phyloP scores from a whole-genome alignment of 2,113 vertebrate species.

The Rallus limicola region DNA sequence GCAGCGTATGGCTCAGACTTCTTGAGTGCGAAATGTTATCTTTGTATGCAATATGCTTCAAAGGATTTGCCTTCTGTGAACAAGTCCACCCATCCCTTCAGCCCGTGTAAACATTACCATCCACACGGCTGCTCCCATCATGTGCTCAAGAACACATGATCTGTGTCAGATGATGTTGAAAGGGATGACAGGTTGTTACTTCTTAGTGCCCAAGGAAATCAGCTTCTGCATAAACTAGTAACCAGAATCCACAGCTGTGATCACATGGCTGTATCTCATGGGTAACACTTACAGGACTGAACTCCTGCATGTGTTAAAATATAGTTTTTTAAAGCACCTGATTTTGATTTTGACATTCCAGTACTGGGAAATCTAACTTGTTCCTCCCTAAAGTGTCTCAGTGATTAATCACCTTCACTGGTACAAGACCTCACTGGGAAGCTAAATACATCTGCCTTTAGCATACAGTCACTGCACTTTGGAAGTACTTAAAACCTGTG shows the following conservation, averaged over 20 bases:
- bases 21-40: constrained; percentile 5
- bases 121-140: constrained; percentile 4
- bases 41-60: constrained; percentile 32
- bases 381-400: background rate
- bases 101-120: background rate
- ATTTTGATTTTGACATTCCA: background rate
- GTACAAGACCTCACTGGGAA: background rate
- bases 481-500: background rate
- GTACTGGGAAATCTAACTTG: background rate
- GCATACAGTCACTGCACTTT: background rate
- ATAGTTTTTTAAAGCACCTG: background rate
- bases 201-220: background rate
- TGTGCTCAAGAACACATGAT: constrained; percentile 44
- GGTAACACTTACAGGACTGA: background rate
- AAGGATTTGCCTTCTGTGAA: constrained; percentile 49
- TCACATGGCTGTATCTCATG: background rate
- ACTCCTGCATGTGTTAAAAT: background rate
- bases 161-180: constrained; percentile 48
- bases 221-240: background rate
- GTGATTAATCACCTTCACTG: background rate
- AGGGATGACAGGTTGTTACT: constrained; percentile 36
- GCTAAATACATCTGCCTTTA: background rate
- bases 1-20: background rate
- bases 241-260: background rate
- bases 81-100: constrained; percentile 20